phyloP scores from a whole-genome alignment of 2,797 vertebrate species.

The Takifugu rubripes region DNA sequence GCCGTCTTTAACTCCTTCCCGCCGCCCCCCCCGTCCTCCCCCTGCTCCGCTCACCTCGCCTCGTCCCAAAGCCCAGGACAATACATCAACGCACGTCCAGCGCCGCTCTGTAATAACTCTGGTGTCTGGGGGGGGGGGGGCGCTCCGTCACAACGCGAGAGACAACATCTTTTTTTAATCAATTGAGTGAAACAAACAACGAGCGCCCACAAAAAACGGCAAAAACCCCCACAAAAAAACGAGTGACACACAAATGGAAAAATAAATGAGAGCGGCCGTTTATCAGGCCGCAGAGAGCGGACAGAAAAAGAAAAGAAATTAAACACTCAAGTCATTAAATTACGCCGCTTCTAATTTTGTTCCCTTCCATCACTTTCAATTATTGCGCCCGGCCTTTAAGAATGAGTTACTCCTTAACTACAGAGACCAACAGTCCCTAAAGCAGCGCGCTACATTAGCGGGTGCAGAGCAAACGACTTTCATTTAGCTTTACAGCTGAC shows the following conservation, averaged over 20 bases:
- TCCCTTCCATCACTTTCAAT: constrained; percentile 84
- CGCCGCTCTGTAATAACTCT: constrained; percentile 79
- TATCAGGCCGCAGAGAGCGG: constrained; percentile 63
- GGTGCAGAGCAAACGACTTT: constrained; percentile 83
- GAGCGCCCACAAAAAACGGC: constrained; percentile 48
- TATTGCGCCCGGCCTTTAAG: constrained; percentile 82
- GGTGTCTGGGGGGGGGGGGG: constrained; percentile 83
- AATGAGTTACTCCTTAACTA: constrained; percentile 81
- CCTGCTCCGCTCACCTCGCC: constrained; percentile 51
- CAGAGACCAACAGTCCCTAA: constrained; percentile 84
- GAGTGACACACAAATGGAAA: constrained; percentile 77
- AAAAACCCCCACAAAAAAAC: constrained; percentile 53
- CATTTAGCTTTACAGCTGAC: constrained; percentile 86
- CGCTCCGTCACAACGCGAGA: constrained; percentile 86
- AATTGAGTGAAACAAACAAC: constrained; percentile 71
- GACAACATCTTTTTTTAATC: constrained; percentile 76
- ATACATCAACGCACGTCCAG: constrained; percentile 73
- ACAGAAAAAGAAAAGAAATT: constrained; percentile 46
- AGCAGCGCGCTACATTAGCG: constrained; percentile 76
- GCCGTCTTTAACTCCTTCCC: constrained; percentile 61
- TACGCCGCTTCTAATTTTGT: constrained; percentile 83
- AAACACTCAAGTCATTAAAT: constrained; percentile 82
- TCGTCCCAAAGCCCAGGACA: constrained; percentile 75
- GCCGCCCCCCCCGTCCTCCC: constrained; percentile 36
- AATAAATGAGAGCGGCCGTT: constrained; percentile 82